Evolutionary conservation across 2,888 invertebrate species (phyloP), one percentile per base, ranked within the genome.

Genomic region (Palloptera scutellata): DNA sequence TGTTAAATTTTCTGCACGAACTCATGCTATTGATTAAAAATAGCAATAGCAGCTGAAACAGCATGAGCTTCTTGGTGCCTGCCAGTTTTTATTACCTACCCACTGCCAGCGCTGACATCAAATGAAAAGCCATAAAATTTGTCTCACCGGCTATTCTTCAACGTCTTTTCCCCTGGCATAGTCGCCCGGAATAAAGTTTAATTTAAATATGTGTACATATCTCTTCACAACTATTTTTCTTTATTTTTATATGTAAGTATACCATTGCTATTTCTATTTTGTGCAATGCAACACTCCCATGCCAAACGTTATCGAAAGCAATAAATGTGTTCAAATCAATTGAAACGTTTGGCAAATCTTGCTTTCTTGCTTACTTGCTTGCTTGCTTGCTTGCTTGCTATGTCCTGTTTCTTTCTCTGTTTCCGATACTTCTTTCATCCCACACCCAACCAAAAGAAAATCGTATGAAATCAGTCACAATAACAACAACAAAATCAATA

Each of bases 311-410:
- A 72, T 75, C 76, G 19, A 73, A 76, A 77, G 78, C 80, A 79
- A 79, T 79, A 79, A 79, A 79, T 78, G 78, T 30, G 30, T 76
- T 78, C 69, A 70, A 79, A 79, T 79, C 78, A 79, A 79, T 79
- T 79, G 79, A 79, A 78, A 76, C 75, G 73, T 76, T 79, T 79
- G 76, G 72, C 63, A 77, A 78, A 73, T 76, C 76, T 77, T 72
- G 75, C 75, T 43, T 20, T 48, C 41, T 13, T 55, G n/a, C 15
- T 57, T 13, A 30, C n/a, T 52, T 19, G 15, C 4, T 4, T 9
- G 9, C 52, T 52, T 52, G n/a, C n/a, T n/a, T 30, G 30, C 30
- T 30, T 30, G 30, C 30, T 6, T 4, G 30, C 30, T 52, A 52
- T n/a, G n/a, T 52, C 12, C 15, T 1, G 1, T n/a, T 51, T 42